A percentile compares a stretch with the other conserved stretches of the same genome.
phyloP scores from a whole-genome alignment of 2,113 vertebrate genomes.

The Tachycineta bicolor region DNA sequence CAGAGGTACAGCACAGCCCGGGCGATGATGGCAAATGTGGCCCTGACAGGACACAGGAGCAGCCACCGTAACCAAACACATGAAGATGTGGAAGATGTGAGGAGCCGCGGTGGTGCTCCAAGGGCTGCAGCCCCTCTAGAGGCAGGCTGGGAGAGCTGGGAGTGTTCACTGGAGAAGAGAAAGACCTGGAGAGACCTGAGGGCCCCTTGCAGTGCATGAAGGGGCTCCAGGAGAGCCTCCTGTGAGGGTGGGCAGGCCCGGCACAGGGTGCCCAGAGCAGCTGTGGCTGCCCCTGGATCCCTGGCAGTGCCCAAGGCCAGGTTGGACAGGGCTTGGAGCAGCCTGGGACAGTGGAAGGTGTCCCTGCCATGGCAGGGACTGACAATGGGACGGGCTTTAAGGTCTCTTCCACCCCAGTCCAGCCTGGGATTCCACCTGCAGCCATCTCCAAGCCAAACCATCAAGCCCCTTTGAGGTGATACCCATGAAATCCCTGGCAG shows the following conservation, averaged over 20 bases:
- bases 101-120: not conserved
- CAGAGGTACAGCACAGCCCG: not conserved
- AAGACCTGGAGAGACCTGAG: not conserved
- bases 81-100: not conserved
- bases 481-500: not conserved
- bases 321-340: rapidly evolving
- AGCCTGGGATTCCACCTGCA: not conserved
- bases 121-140: not conserved
- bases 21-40: not conserved
- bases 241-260: not conserved
- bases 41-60: not conserved
- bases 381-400: not conserved
- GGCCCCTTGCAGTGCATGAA: not conserved
- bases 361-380: not conserved
- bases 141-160: not conserved
- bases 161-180: not conserved
- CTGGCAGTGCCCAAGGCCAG: not conserved
- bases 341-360: not conserved
- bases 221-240: not conserved
- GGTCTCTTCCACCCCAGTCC: not conserved
- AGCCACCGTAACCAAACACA: not conserved
- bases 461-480: rapidly evolving
- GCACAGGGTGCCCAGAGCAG: not conserved
- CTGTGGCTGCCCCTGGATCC: not conserved
- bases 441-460: not conserved